Evolutionary conservation across 2,113 vertebrate genomes (phyloP).

Genomic region (Vombatus ursinus): DNA sequence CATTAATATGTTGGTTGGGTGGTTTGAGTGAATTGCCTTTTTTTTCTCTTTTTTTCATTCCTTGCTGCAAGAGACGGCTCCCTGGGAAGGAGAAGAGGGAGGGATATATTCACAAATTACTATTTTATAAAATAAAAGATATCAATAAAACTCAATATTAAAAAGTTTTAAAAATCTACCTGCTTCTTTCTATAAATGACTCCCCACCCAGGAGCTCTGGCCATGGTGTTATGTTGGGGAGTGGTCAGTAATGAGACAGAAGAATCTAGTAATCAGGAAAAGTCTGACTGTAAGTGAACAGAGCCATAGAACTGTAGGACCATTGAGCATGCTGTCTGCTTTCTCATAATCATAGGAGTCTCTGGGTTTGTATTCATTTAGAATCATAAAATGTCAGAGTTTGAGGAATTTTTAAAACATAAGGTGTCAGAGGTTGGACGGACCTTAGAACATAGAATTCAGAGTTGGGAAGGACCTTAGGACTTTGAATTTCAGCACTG

Average conservation of each 20-base stretch:
- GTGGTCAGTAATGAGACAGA: background rate
- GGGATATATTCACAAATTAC: background rate
- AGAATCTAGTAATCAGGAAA: background rate
- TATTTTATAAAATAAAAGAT: background rate
- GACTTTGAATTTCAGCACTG: background rate
- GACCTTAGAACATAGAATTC: background rate
- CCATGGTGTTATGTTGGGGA: background rate
- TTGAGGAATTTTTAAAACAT: background rate
- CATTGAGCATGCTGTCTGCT: background rate
- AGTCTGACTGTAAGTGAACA: background rate
- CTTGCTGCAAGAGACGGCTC: background rate
- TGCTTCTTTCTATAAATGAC: background rate
- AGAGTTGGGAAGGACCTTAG: background rate
- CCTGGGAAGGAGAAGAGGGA: background rate
- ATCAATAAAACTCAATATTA: background rate
- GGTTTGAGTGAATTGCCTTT: background rate
- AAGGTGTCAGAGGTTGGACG: background rate
- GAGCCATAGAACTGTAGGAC: background rate
- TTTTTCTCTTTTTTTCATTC: background rate
- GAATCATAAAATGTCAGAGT: background rate
- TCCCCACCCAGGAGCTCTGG: background rate
- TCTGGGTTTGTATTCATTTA: background rate
- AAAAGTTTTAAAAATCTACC: background rate
- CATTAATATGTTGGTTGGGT: background rate
- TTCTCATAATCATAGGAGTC: background rate